These are phyloP conservation scores for Ascidia mentula DNA, from an alignment of 23 tunicate species.

Conservation along the genomic window DNA sequence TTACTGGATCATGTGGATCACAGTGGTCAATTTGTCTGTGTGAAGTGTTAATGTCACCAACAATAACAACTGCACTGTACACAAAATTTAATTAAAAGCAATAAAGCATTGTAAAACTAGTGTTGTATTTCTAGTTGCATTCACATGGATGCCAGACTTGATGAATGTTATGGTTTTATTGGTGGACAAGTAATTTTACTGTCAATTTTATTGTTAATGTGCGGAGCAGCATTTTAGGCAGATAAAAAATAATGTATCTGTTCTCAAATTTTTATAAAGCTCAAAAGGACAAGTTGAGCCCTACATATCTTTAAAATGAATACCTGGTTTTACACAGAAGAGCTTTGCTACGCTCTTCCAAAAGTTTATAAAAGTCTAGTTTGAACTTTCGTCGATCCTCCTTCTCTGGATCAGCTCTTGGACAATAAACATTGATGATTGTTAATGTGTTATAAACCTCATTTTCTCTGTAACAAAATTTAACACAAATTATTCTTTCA, in stretches of 20 bases:
- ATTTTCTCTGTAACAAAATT: neutral
- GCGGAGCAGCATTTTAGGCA: too few species aligned
- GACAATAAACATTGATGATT: slow-evolving; percentile 87
- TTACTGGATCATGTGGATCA: slow-evolving; percentile 68
- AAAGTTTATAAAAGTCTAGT: slow-evolving; percentile 72
- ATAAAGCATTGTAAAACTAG: neutral
- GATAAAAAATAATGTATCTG: too few species aligned
- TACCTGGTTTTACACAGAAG: slow-evolving; percentile 39
- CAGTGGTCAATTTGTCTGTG: slow-evolving; percentile 85
- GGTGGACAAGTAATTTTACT: too few species aligned
- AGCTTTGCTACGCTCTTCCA: slow-evolving; percentile 65
- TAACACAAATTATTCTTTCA: neutral
- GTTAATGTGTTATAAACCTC: slow-evolving; percentile 7
- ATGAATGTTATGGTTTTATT: too few species aligned
- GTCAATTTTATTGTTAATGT: too few species aligned
- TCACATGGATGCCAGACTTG: too few species aligned
- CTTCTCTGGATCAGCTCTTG: slow-evolving; percentile 83
- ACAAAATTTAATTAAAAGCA: neutral
- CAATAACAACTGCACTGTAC: slow-evolving; percentile 24
- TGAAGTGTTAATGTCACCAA: slow-evolving; percentile 79
- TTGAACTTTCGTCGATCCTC: slow-evolving; percentile 62
- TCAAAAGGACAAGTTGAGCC: too few species aligned
- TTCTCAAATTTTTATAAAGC: too few species aligned
- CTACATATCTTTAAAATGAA: slow-evolving; percentile 20
- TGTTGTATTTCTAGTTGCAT: too few species aligned